A percentile compares a stretch with the other conserved stretches of the same genome.
phyloP scores from a whole-genome alignment of 2,888 invertebrate species.

The Lamproptera curius region DNA sequence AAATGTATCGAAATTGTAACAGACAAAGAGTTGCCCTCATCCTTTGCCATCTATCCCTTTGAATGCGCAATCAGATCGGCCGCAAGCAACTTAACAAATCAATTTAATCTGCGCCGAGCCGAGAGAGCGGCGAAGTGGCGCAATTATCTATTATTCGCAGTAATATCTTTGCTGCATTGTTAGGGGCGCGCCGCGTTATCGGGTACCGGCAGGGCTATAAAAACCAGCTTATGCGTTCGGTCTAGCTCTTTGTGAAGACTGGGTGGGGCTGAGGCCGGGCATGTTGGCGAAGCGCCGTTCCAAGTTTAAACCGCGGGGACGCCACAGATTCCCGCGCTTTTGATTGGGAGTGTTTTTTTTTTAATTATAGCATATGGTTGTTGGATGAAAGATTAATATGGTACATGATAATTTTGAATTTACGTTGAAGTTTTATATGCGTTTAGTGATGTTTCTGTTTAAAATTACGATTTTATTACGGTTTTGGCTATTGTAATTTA shows the following conservation, averaged over 20 bases:
- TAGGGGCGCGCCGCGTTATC: slow-evolving; percentile 59
- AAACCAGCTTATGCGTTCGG: slow-evolving; percentile 73
- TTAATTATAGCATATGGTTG: too few species aligned
- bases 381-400: too few species aligned
- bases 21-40: background rate
- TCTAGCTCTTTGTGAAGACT: slow-evolving; percentile 52
- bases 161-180: slow-evolving; percentile 71
- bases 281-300: slow-evolving; percentile 17
- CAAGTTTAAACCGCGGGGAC: slow-evolving; percentile 5
- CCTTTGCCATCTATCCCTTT: background rate
- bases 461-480: too few species aligned
- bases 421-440: too few species aligned
- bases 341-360: slow-evolving; percentile 12
- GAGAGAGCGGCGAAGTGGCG: slow-evolving; percentile 33
- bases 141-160: slow-evolving; percentile 67
- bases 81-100: slow-evolving; percentile 43
- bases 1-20: background rate
- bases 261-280: slow-evolving; percentile 25
- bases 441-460: too few species aligned
- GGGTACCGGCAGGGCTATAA: slow-evolving; percentile 67
- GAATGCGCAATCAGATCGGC: slow-evolving; percentile 10
- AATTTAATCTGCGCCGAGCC: slow-evolving; percentile 38
- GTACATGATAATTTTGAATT: too few species aligned
- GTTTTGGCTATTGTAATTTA: too few species aligned
- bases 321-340: slow-evolving; percentile 4